A percentile compares a stretch with the other conserved stretches of the same genome.
Conservation (phyloP, 2,888 invertebrate genomes). For the Opisthograptis luteolata region DNA sequence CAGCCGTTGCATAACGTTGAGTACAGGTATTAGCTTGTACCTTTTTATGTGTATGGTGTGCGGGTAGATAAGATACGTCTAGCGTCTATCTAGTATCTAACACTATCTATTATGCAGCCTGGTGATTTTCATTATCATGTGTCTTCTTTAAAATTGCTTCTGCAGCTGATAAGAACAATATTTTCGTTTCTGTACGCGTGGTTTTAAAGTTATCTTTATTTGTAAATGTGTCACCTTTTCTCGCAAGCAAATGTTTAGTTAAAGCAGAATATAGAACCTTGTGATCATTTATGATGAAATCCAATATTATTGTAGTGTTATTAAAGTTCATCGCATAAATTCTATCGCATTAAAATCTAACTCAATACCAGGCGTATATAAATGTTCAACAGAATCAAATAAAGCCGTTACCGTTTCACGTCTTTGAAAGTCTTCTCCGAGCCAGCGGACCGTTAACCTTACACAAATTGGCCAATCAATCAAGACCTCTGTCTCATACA, state of each 20-base stretch:
- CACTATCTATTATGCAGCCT: conserved; percentile 45
- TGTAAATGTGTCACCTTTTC: too few relatives aligned
- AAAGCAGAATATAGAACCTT: too few relatives aligned
- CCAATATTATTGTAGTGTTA: background rate
- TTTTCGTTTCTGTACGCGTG: background rate
- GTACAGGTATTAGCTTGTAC: background rate
- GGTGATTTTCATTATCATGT: too few relatives aligned
- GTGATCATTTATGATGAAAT: background rate
- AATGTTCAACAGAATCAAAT: conserved; percentile 35
- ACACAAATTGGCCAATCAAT: conserved; percentile 55
- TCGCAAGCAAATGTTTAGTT: too few relatives aligned
- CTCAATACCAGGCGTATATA: background rate
- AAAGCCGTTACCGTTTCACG: conserved; percentile 39
- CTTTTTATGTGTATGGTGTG: background rate
- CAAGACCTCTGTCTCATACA: conserved; percentile 38
- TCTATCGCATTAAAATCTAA: background rate
- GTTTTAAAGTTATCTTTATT: too few relatives aligned
- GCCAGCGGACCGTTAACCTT: conserved; percentile 55
- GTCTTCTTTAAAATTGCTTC: too few relatives aligned
- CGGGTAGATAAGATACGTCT: conserved; percentile 39
- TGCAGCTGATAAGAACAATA: too few relatives aligned
- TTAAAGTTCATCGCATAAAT: background rate
- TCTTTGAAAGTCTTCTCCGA: conserved; percentile 41
- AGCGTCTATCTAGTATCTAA: too few relatives aligned
- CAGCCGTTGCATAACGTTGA: conserved; percentile 53